Percentiles rank a stretch among this genome's conserved stretches.
phyloP scores from a whole-genome alignment of 1,140 invertebrate genomes.

The Zeugodacus cucurbitae region DNA sequence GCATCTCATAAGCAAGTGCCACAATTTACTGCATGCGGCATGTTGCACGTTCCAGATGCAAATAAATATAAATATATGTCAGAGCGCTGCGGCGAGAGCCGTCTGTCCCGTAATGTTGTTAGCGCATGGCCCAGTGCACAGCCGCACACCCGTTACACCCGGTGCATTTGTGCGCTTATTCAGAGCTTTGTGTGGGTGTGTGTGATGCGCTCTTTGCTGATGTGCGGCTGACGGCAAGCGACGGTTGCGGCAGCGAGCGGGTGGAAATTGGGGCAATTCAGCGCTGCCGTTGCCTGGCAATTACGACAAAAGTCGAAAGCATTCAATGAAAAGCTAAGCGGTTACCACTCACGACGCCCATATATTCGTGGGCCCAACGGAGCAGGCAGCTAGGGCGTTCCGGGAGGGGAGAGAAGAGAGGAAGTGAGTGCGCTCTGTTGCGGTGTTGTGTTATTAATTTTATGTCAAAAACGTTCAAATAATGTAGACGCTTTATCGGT shows the following conservation, averaged over 20 bases:
- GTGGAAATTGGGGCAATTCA: not conserved
- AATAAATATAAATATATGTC: not conserved
- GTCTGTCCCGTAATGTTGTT: not conserved
- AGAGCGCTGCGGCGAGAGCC: not conserved
- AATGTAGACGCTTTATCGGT: not conserved
- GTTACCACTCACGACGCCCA: not conserved
- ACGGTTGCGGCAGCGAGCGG: not conserved
- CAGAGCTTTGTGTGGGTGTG: no score
- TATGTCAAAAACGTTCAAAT: not conserved
- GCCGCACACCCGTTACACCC: no score
- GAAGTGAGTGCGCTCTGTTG: not conserved
- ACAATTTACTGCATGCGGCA: conserved; percentile 21
- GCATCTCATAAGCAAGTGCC: not conserved
- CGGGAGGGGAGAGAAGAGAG: no score
- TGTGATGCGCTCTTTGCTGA: not conserved
- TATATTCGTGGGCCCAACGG: not conserved
- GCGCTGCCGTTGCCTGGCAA: not conserved
- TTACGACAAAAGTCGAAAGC: not conserved
- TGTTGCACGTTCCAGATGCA: not conserved
- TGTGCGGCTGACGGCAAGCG: not conserved
- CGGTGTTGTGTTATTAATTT: not conserved
- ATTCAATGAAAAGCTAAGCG: not conserved
- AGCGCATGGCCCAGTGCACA: not conserved
- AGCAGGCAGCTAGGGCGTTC: not conserved
- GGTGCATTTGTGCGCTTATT: no score